These are phyloP conservation scores for Tachina grossa DNA, from an alignment of 2,888 invertebrate species.

Conservation along the genomic window DNA sequence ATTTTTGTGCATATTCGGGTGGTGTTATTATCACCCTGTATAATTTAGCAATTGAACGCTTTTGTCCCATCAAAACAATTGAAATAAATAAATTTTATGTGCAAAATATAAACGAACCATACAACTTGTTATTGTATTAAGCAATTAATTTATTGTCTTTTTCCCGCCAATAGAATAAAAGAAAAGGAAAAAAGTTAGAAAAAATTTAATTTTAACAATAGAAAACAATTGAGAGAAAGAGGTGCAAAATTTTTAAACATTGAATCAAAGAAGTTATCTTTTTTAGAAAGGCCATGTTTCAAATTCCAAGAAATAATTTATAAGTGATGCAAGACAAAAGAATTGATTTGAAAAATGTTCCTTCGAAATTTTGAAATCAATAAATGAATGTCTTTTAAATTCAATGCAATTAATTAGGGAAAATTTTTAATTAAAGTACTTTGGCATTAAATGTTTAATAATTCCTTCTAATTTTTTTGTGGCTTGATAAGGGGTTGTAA, in stretches of 20 bases:
- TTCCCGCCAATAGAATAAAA: not conserved
- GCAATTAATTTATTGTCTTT: slow-evolving; percentile 69
- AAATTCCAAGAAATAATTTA: slow-evolving; percentile 65
- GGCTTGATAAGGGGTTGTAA: slow-evolving; percentile 54
- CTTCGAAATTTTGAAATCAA: not conserved
- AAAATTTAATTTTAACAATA: not conserved
- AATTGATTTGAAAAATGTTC: slow-evolving; percentile 20
- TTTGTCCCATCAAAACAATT: slow-evolving; percentile 40
- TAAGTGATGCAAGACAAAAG: slow-evolving; percentile 59
- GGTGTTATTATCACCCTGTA: slow-evolving; percentile 43
- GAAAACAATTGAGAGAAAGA: slow-evolving; percentile 33
- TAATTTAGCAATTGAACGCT: slow-evolving; percentile 55
- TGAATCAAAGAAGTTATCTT: slow-evolving; percentile 2
- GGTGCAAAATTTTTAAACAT: slow-evolving; percentile 38
- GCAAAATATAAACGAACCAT: slow-evolving; percentile 70
- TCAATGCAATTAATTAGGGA: slow-evolving; percentile 65
- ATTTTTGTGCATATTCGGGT: slow-evolving; percentile 6
- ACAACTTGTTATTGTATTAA: slow-evolving; percentile 70
- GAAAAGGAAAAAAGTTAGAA: not conserved
- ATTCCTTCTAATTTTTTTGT: slow-evolving; percentile 22
- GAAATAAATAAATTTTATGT: slow-evolving; percentile 52
- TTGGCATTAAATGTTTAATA: slow-evolving; percentile 6
- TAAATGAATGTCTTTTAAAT: not conserved
- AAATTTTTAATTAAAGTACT: slow-evolving; percentile 52
- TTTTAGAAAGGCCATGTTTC: slow-evolving; percentile 3